Evolutionary conservation across 1,140 invertebrate genomes (phyloP).

Genomic region (Sycophila sp.): DNA sequence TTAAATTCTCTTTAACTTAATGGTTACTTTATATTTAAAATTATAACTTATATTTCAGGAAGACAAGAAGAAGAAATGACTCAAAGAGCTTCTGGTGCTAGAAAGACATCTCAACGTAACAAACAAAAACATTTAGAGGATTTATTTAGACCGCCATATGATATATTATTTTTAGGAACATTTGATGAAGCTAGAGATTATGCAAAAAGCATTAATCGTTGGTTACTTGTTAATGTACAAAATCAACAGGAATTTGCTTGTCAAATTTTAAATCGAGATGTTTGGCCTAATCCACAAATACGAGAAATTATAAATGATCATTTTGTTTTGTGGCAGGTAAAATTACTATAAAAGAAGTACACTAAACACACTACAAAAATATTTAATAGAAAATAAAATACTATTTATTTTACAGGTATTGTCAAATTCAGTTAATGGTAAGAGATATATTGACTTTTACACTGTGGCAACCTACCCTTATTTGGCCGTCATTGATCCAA

Average conservation of each 20-base stretch:
- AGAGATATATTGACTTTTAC: constrained; percentile 78
- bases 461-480: constrained; percentile 76
- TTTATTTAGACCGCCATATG: constrained; percentile 79
- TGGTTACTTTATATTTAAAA: not conserved
- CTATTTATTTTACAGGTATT: constrained; percentile 67
- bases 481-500: constrained; percentile 79
- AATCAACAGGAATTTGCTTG: constrained; percentile 79
- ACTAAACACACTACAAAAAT: constrained; percentile 11
- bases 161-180: constrained; percentile 76
- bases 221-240: constrained; percentile 84
- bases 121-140: constrained; percentile 74
- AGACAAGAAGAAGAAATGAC: constrained; percentile 65
- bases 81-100: constrained; percentile 49
- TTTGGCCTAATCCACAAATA: constrained; percentile 78
- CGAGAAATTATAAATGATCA: constrained; percentile 75
- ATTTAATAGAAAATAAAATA: not conserved
- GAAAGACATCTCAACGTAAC: constrained; percentile 55
- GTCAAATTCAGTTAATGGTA: constrained; percentile 75
- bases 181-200: constrained; percentile 74
- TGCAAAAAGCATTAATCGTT: constrained; percentile 72
- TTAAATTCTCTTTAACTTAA: constrained; percentile 19
- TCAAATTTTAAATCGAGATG: constrained; percentile 81
- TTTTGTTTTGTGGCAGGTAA: constrained; percentile 85
- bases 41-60: constrained; percentile 48
- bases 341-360: too few species aligned